These are phyloP conservation scores for Chironex yamaguchii DNA, from an alignment of 30 jellyfish, hydroid and myxozoan species.

Conservation along the genomic window DNA sequence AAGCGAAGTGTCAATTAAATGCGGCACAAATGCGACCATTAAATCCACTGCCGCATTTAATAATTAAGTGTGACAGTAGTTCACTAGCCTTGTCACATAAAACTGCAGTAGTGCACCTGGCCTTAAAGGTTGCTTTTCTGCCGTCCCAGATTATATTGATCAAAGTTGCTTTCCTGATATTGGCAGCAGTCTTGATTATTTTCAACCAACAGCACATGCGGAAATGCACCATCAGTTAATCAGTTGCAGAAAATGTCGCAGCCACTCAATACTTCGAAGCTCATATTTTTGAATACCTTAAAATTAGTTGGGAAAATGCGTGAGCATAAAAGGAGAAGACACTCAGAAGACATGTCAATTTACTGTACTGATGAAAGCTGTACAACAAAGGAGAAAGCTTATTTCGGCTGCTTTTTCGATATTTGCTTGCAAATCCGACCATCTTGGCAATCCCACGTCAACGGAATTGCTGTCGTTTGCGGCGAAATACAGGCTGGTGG, in stretches of 20 bases:
- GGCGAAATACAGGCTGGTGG: slow-evolving; percentile 48
- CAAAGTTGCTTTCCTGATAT: slow-evolving; percentile 11
- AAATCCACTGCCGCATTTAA: background rate
- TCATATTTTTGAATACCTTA: too few species aligned
- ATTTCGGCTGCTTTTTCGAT: slow-evolving; percentile 40
- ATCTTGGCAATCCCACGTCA: slow-evolving; percentile 49
- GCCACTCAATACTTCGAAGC: too few species aligned
- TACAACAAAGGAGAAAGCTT: slow-evolving; percentile 34
- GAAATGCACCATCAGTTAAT: too few species aligned
- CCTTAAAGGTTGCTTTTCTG: slow-evolving; percentile 23
- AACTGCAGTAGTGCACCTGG: slow-evolving; percentile 54
- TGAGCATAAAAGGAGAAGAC: too few species aligned
- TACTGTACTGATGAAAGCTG: slow-evolving; percentile 42
- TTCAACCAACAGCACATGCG: slow-evolving; percentile 23
- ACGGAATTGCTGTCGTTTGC: slow-evolving; percentile 48
- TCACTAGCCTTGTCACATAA: slow-evolving; percentile 49
- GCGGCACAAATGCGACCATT: background rate
- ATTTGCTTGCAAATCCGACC: slow-evolving; percentile 35
- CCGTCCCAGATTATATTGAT: slow-evolving; percentile 20
- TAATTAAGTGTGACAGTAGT: slow-evolving; percentile 14
- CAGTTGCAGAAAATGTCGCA: too few species aligned
- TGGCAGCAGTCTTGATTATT: slow-evolving; percentile 5
- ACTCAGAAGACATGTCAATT: slow-evolving; percentile 27
- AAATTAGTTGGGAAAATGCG: too few species aligned
- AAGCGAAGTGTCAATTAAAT: background rate